These are phyloP conservation scores for Drosophila pegasa DNA, from an alignment of 2,888 invertebrate species.

Conservation along the genomic window DNA sequence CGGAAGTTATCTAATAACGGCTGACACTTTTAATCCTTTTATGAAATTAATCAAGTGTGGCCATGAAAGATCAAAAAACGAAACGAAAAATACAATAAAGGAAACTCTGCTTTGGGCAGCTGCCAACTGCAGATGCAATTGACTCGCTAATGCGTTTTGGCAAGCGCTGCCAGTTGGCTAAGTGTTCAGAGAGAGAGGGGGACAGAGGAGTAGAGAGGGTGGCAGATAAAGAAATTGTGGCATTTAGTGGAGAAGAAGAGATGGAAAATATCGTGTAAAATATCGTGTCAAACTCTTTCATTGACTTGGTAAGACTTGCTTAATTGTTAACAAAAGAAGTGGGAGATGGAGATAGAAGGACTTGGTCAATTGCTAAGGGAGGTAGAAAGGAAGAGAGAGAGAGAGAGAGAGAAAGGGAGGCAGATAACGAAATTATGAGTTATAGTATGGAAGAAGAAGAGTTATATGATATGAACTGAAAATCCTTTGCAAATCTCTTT, in stretches of 20 bases:
- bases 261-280: background rate
- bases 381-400: too few species aligned
- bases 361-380: too few species aligned
- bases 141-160: background rate
- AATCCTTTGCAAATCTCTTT: too few species aligned
- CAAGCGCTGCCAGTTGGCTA: slow-evolving; percentile 5
- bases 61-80: slow-evolving; percentile 58
- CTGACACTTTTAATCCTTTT: slow-evolving; percentile 73
- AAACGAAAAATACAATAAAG: background rate
- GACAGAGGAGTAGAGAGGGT: slow-evolving; percentile 3
- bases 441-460: too few species aligned
- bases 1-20: slow-evolving; percentile 72
- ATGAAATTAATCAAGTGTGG: slow-evolving; percentile 79
- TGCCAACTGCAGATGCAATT: slow-evolving; percentile 45
- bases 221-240: background rate
- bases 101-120: slow-evolving; percentile 35
- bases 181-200: slow-evolving; percentile 13
- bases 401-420: too few species aligned
- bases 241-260: background rate
- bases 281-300: background rate
- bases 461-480: too few species aligned
- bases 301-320: too few species aligned
- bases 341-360: too few species aligned
- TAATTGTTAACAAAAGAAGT: too few species aligned
- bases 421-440: too few species aligned